Base-by-base conservation (phyloP, 2,888 invertebrate species). In the Xestia c-nigrum region DNA sequence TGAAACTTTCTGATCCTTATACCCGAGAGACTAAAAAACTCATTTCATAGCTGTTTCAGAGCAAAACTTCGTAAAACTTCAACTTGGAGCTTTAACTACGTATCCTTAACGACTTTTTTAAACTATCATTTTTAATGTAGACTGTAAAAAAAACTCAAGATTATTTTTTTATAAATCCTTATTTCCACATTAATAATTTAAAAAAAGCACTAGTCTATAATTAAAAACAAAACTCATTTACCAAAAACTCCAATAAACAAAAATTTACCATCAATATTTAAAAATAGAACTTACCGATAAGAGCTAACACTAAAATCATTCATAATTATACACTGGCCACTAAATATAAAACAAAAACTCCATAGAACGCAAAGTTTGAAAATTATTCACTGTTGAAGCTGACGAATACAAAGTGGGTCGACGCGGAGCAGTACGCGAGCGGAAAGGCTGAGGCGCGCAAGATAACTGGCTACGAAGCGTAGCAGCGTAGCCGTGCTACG, bases 381-480 rank as follows among this genome's bases (percentile, higher is more conserved):
- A 84, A 83, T 84, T 83, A 86, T 87, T 81, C 88, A 89, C 88
- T 78, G 82, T 83, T 80, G 71, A 83, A 88, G 85, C 83, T 83
- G 83, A 87, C 87, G 88, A 86, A 86, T 88, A 82, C 80, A 90
- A 93, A 92, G 90, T 93, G 88, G 93, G 92, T 92, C 90, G 90
- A 83, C 82, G 81, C 81, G 86, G 88, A 89, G 90, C 90, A 91
- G 79, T 88, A 91, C 91, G 93, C 96, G 95, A 90, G 94, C 93
- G 95, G 92, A 91, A 94, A 92, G 94, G 87, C 87, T 93, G 95
- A 91, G 91, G 89, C 92, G 90, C 93, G 92, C 90, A 91, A 91
- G 92, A 93, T 92, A 92, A 96, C 96, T 96, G 95, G 92, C 96
- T 94, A 94, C 94, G 93, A 88, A 77, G 81, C 89, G 91, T 90